phyloP scores from a whole-genome alignment of 1,140 invertebrate species.

The Drosophila nasuta region DNA sequence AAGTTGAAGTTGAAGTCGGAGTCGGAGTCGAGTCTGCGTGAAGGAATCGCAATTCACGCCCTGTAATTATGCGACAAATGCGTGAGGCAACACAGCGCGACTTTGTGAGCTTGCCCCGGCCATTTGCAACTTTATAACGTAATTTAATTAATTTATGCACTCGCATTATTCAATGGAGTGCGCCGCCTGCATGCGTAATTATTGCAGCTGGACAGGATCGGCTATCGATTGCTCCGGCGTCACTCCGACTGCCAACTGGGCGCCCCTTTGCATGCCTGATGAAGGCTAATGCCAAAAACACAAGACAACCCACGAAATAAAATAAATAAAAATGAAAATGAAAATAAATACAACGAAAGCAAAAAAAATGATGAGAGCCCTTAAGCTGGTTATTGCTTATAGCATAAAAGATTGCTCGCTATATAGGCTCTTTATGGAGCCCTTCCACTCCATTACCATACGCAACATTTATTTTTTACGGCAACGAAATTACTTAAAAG shows the following conservation, averaged over 20 bases:
- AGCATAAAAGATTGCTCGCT: constrained; percentile 10
- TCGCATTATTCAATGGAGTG: constrained; percentile 84
- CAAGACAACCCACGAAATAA: constrained; percentile 1
- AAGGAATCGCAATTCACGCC: constrained; percentile 68
- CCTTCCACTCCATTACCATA: constrained; percentile 24
- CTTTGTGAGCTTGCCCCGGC: background rate
- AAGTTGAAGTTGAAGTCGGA: background rate
- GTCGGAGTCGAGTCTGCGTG: constrained; percentile 16
- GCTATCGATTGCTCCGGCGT: constrained; percentile 57
- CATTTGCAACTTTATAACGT: constrained; percentile 73
- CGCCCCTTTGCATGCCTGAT: constrained; percentile 74
- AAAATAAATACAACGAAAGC: constrained; percentile 1
- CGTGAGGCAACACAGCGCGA: constrained; percentile 48
- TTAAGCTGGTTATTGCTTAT: constrained; percentile 30
- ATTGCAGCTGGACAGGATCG: constrained; percentile 74
- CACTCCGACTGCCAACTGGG: constrained; percentile 58
- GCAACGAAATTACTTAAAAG: constrained; percentile 44
- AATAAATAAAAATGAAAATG: constrained; percentile 4
- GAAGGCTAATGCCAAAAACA: constrained; percentile 60
- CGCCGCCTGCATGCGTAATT: constrained; percentile 84
- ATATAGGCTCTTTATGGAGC: constrained; percentile 16
- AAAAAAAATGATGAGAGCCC: background rate
- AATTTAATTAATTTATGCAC: constrained; percentile 85
- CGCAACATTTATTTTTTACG: constrained; percentile 45
- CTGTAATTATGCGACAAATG: constrained; percentile 82